These are phyloP conservation scores for Holacanthus passer DNA, from an alignment of 2,113 vertebrate species.

Conservation along the genomic window DNA sequence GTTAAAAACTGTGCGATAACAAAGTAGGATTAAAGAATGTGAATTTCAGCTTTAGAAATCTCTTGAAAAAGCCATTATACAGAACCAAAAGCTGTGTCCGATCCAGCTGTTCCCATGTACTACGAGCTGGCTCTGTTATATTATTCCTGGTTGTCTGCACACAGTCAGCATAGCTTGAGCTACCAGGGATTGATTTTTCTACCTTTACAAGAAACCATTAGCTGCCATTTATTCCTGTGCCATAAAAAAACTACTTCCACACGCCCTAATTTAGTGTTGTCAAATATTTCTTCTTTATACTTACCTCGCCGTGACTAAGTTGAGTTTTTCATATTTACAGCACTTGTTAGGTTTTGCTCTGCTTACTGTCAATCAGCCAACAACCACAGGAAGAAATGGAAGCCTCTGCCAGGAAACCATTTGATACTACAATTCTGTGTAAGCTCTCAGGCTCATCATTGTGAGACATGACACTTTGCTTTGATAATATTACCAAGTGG, in stretches of 20 bases:
- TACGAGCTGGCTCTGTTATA: neutral
- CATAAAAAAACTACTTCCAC: neutral
- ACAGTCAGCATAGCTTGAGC: constrained; percentile 8
- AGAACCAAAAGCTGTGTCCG: neutral
- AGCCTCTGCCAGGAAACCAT: constrained; percentile 41
- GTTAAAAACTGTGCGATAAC: neutral
- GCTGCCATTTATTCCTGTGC: constrained; percentile 4
- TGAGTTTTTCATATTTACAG: constrained; percentile 30
- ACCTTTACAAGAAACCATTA: constrained; percentile 38
- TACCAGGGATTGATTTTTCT: constrained; percentile 27
- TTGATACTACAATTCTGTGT: constrained; percentile 20
- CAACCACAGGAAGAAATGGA: constrained; percentile 9
- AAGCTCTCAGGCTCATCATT: constrained; percentile 5
- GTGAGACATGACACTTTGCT: constrained; percentile 16
- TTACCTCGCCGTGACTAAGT: neutral
- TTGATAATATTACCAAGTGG: constrained; percentile 13
- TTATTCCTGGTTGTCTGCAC: constrained; percentile 29
- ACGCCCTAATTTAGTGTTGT: neutral
- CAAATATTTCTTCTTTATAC: neutral
- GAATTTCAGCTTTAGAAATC: neutral
- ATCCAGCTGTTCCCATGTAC: neutral
- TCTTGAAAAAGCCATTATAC: neutral
- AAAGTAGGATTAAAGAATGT: neutral
- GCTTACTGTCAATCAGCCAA: constrained; percentile 2
- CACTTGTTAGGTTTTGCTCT: constrained; percentile 10